A percentile compares a stretch with the other conserved stretches of the same genome.
These are phyloP conservation scores for Myrmecophaga tridactyla DNA, from an alignment of 2,113 vertebrate species.

Conservation along the genomic window DNA sequence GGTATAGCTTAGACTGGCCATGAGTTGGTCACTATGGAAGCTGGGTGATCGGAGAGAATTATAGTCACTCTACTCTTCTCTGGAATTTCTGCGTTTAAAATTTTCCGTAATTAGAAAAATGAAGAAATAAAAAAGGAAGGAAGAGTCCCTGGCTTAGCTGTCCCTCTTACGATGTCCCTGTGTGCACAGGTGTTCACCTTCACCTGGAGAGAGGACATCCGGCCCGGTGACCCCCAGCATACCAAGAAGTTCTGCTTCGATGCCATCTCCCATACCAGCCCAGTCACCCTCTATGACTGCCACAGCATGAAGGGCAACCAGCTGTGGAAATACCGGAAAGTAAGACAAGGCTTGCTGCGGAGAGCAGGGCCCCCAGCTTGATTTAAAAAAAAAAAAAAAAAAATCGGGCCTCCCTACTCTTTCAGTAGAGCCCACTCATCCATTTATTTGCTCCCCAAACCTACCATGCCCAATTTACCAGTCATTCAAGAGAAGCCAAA, in stretches of 20 bases:
- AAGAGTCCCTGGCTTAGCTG: background rate
- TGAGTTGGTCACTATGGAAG: background rate
- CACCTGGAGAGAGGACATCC: conserved; percentile 97
- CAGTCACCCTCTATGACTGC: conserved; percentile 95
- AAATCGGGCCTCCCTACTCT: background rate
- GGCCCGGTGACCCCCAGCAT: conserved; percentile 95
- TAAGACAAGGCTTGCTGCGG: conserved; percentile 67
- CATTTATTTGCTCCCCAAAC: background rate
- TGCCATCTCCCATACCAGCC: conserved; percentile 93
- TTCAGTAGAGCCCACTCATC: background rate
- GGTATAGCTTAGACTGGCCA: rapidly evolving
- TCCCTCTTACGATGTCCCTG: background rate
- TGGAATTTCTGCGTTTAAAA: background rate
- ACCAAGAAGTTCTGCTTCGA: conserved; percentile 97
- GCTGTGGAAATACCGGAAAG: conserved; percentile 95
- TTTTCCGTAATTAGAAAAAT: background rate
- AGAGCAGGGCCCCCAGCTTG: background rate
- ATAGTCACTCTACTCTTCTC: background rate
- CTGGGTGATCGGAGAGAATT: background rate
- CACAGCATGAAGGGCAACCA: conserved; percentile 99
- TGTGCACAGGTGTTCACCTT: conserved; percentile 93
- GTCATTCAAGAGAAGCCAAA: background rate
- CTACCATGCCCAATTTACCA: rapidly evolving
- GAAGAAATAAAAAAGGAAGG: background rate
- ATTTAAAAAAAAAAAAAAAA: background rate